Evolutionary conservation across 2,113 vertebrate genomes (phyloP).

Genomic region (Sarotherodon lohbergeri): DNA sequence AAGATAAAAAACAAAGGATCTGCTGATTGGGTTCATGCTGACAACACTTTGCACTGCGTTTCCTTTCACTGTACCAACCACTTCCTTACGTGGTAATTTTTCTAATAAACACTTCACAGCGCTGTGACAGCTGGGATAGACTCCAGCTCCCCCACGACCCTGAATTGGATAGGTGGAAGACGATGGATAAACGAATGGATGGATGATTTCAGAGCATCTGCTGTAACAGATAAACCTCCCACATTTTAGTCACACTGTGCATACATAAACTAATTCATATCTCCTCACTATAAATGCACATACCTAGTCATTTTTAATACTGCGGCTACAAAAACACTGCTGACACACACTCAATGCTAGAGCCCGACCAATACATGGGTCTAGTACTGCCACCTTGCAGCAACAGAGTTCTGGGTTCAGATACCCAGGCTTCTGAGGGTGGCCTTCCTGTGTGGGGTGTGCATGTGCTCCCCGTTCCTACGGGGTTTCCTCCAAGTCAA

Average conservation of each 20-base stretch:
- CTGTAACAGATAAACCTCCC: not conserved
- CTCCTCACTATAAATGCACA: not conserved
- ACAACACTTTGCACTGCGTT: not conserved
- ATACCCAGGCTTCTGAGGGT: not conserved
- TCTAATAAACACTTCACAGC: not conserved
- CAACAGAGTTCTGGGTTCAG: not conserved
- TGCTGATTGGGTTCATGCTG: not conserved
- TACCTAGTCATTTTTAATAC: not conserved
- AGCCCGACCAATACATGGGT: not conserved
- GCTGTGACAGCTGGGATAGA: not conserved
- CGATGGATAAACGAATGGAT: not conserved
- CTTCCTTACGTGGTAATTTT: not conserved
- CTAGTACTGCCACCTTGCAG: not conserved
- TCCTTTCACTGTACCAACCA: not conserved
- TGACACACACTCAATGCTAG: not conserved
- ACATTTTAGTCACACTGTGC: not conserved
- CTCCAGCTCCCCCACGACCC: not conserved
- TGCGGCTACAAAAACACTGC: not conserved
- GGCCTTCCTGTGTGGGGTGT: not conserved
- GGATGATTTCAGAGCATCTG: not conserved
- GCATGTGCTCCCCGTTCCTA: not conserved
- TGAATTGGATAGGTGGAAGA: not conserved
- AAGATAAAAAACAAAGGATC: not conserved
- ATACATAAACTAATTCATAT: not conserved
- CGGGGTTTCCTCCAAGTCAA: not conserved